Conservation (phyloP, 1,140 invertebrate genomes). For the Trachymyrmex septentrionalis region DNA sequence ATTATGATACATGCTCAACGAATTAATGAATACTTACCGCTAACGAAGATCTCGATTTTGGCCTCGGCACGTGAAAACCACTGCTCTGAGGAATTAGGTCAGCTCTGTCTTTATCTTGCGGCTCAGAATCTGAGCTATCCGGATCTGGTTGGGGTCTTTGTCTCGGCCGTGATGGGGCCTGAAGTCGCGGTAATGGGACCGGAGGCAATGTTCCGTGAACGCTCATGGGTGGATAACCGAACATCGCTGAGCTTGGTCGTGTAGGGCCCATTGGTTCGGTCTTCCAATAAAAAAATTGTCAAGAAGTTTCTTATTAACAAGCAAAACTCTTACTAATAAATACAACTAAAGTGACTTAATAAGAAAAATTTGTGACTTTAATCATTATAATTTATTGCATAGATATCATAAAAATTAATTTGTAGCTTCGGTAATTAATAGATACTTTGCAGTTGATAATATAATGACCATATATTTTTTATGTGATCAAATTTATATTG, state of each 20-base stretch:
- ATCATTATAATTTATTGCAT: background rate
- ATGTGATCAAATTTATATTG: background rate
- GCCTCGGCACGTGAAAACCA: conserved; percentile 90
- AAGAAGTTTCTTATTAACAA: background rate
- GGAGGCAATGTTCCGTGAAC: conserved; percentile 90
- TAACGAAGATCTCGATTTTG: conserved; percentile 92
- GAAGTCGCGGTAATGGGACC: conserved; percentile 90
- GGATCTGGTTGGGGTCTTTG: conserved; percentile 84
- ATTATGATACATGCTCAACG: background rate
- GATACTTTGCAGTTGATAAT: background rate
- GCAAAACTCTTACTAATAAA: background rate
- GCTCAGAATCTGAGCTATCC: conserved; percentile 88
- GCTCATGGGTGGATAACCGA: conserved; percentile 91
- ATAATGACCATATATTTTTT: background rate
- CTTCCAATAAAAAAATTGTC: conserved; percentile 79
- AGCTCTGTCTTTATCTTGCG: conserved; percentile 90
- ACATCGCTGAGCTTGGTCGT: conserved; percentile 93
- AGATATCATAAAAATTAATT: background rate
- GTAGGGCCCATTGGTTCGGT: conserved; percentile 90
- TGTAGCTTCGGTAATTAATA: background rate
- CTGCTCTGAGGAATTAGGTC: conserved; percentile 89
- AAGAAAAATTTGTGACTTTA: background rate
- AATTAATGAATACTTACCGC: conserved; percentile 86
- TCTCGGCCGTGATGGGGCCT: conserved; percentile 81
- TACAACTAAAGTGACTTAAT: background rate